Base-by-base conservation (phyloP, 2,113 vertebrate genomes). In the Rallus limicola region DNA sequence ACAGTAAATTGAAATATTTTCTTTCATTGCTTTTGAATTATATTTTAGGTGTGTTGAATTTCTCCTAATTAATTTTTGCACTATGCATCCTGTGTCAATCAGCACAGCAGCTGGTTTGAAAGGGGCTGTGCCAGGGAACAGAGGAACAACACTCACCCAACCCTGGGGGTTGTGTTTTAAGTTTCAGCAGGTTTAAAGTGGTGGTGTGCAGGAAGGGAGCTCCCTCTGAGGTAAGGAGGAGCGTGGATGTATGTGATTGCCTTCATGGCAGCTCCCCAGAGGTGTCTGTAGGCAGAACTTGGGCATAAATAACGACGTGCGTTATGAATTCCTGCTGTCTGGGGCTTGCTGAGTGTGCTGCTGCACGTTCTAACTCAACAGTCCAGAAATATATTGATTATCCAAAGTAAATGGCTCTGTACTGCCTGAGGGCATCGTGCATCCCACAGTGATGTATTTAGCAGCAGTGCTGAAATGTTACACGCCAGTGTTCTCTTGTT, bases 41-140 rank as follows among this genome's bases (percentile, higher is more conserved):
- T 77, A 86, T 91, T 92, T 76, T 15, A 19, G 68, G 69, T 71
- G 88, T 76, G 59, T 42, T 11, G 7, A 18, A 55, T 71, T 67
- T 64, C 86, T 88, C 52, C 55, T 88, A 77, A 93, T 94, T 92
- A 77, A 56, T 86, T 92, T 95, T 88, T 83, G 64, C 82, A 80
- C 83, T 83, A 56, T 53, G 40, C 70, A 29, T 77, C 50, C n/a
- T 40, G 63, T 86, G 94, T 81, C 88, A 50, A 34, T 81, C 64
- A 52, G 52, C 16, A 42, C 62, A 76, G 72, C 81, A 71, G 84
- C 58, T 79, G 53, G 7, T 72, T 68, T 75, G 85, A 38, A 53
- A 76, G 52, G 50, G 7, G 5, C 82, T 64, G 8, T 26, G 36
- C 33, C 20, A 92, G 74, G 21, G 78, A 78, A 16, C 3, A 28